These are phyloP conservation scores for Gouania willdenowi DNA, from an alignment of 2,797 vertebrate species.

Conservation along the genomic window DNA sequence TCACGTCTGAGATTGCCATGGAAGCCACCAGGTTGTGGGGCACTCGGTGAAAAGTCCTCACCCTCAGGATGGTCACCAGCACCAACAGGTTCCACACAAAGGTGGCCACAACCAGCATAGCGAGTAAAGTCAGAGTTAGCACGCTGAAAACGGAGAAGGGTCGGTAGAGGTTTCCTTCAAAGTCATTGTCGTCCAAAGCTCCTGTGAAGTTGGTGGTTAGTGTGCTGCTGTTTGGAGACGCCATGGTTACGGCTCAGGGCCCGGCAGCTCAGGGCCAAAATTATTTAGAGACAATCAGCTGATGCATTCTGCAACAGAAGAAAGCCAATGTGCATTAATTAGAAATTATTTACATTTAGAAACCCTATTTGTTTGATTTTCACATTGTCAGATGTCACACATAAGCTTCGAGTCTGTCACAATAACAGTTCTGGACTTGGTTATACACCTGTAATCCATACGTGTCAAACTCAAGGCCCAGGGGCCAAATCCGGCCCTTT, in stretches of 20 bases:
- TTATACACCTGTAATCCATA: no score
- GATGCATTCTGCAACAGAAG: slow-evolving; percentile 37
- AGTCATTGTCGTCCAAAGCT: slow-evolving; percentile 55
- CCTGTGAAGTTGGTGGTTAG: slow-evolving; percentile 57
- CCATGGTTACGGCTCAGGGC: slow-evolving; percentile 61
- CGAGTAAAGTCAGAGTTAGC: slow-evolving; percentile 84
- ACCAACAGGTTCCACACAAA: slow-evolving; percentile 95
- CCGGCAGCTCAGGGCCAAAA: slow-evolving; percentile 25
- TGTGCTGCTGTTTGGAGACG: slow-evolving; percentile 62
- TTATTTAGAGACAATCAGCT: slow-evolving; percentile 9
- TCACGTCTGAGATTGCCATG: slow-evolving; percentile 92
- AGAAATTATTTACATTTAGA: no score
- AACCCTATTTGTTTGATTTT: no score
- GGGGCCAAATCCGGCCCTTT: no score
- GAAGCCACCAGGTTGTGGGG: slow-evolving; percentile 97
- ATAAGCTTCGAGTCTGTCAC: no score
- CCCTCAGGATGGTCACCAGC: slow-evolving; percentile 89
- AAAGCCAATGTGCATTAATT: no score
- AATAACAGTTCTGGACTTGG: no score
- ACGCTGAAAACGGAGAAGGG: slow-evolving; percentile 85
- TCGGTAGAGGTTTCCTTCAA: slow-evolving; percentile 58
- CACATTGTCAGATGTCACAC: no score
- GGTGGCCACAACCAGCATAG: slow-evolving; percentile 86
- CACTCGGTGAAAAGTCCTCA: slow-evolving; percentile 91
- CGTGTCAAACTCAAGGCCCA: no score